Percentiles rank a stretch among this genome's conserved stretches.
Evolutionary conservation across 2,113 vertebrate genomes (phyloP).

Genomic region (Aleadryas rufinucha): DNA sequence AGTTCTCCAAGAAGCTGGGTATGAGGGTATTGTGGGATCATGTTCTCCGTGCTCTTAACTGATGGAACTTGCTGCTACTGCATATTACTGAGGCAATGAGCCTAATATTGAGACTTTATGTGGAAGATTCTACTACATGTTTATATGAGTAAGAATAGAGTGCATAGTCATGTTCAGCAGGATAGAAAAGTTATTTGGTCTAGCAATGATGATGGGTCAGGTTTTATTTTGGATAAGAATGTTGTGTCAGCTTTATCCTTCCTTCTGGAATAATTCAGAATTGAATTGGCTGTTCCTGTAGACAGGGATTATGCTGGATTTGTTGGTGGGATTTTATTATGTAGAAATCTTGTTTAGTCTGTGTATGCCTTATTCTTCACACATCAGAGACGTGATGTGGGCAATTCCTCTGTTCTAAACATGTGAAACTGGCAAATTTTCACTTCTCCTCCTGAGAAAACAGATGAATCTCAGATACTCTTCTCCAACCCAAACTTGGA

Average conservation of each 20-base stretch:
- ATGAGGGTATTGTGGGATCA: conserved; percentile 12
- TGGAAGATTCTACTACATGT: neutral
- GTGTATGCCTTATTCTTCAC: neutral
- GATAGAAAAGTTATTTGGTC: conserved; percentile 1
- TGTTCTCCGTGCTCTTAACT: neutral
- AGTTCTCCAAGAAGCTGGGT: conserved; percentile 90
- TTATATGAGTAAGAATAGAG: conserved; percentile 3
- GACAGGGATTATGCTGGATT: neutral
- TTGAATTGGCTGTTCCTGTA: neutral
- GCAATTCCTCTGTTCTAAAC: neutral
- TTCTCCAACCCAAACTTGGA: neutral
- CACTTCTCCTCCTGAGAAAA: neutral
- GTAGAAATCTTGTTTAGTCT: neutral
- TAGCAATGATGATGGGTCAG: neutral
- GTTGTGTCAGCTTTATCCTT: neutral
- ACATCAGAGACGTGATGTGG: neutral
- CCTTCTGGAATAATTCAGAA: conserved; percentile 13
- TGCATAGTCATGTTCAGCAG: neutral
- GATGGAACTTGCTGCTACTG: neutral
- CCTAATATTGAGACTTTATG: neutral
- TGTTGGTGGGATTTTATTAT: neutral
- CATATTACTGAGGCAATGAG: neutral
- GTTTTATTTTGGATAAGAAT: conserved; percentile 19
- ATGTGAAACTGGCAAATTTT: neutral
- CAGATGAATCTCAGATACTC: neutral